A percentile compares a stretch with the other conserved stretches of the same genome.
Evolutionary conservation across 2,888 invertebrate genomes (phyloP).

Genomic region (Archaeoteleia sp.): DNA sequence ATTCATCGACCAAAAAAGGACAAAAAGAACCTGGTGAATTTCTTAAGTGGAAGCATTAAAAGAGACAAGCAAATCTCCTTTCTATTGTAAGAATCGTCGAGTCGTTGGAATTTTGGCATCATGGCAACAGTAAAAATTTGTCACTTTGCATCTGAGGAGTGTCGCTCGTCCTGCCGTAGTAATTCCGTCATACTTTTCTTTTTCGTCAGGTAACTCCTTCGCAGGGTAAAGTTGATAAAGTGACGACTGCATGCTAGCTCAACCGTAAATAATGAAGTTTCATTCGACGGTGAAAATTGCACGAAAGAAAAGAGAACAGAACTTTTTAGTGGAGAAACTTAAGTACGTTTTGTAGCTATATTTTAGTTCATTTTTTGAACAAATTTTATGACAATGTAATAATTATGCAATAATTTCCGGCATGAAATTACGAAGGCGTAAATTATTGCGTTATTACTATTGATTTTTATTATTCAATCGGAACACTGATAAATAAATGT

Average conservation of each 20-base stretch:
- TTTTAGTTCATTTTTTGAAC: constrained; percentile 6
- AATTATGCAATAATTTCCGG: constrained; percentile 12
- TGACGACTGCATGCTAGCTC: constrained; percentile 47
- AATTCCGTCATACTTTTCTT: constrained; percentile 49
- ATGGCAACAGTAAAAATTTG: constrained; percentile 44
- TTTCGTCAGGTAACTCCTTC: constrained; percentile 49
- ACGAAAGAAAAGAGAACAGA: constrained; percentile 33
- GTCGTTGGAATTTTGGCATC: constrained; percentile 29
- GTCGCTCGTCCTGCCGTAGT: constrained; percentile 26
- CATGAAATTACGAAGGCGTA: background rate
- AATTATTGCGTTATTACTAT: too few species aligned
- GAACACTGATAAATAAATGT: too few species aligned
- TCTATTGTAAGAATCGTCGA: constrained; percentile 26
- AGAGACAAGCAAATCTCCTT: constrained; percentile 28
- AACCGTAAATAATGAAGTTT: constrained; percentile 54
- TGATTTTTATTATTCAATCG: too few species aligned
- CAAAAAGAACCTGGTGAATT: too few species aligned
- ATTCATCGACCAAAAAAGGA: too few species aligned
- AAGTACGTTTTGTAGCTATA: constrained; percentile 27
- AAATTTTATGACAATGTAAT: background rate
- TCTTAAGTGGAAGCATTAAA: too few species aligned
- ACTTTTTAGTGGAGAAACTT: constrained; percentile 38
- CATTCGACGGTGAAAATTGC: constrained; percentile 43
- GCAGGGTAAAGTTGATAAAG: constrained; percentile 53
- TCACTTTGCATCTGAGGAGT: constrained; percentile 33